A percentile compares a stretch with the other conserved stretches of the same genome.
Conservation (phyloP, 2,113 vertebrate species). For the Platycercus adscitus region DNA sequence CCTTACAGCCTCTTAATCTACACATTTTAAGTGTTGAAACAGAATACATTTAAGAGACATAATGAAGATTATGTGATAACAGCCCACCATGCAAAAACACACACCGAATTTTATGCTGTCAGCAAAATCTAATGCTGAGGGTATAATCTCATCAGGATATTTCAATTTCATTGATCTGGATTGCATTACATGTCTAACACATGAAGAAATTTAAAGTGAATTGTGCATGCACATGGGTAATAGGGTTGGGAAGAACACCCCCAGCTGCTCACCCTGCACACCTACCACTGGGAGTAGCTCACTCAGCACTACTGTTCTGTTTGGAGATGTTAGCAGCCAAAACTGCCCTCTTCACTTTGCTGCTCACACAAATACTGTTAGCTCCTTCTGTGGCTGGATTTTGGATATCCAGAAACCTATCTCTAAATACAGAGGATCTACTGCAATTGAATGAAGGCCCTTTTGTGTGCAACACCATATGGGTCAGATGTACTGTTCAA, state of each 20-base stretch:
- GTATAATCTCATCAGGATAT: too few relatives aligned
- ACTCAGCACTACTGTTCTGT: neutral
- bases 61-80: neutral
- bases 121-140: neutral
- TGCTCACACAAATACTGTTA: neutral
- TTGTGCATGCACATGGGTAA: fast-evolving
- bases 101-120: neutral
- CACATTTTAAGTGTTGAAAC: neutral
- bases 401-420: neutral
- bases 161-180: neutral
- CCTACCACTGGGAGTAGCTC: fast-evolving
- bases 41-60: neutral
- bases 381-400: neutral
- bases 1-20: fast-evolving
- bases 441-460: neutral
- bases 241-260: neutral
- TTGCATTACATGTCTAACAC: fast-evolving
- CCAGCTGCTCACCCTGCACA: neutral
- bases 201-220: neutral
- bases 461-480: fast-evolving
- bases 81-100: neutral
- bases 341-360: neutral
- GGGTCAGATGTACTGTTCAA: neutral
- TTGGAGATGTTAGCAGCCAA: neutral
- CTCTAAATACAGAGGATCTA: neutral